Base-by-base conservation (phyloP, 2,888 invertebrate genomes). In the Neria commutata region DNA sequence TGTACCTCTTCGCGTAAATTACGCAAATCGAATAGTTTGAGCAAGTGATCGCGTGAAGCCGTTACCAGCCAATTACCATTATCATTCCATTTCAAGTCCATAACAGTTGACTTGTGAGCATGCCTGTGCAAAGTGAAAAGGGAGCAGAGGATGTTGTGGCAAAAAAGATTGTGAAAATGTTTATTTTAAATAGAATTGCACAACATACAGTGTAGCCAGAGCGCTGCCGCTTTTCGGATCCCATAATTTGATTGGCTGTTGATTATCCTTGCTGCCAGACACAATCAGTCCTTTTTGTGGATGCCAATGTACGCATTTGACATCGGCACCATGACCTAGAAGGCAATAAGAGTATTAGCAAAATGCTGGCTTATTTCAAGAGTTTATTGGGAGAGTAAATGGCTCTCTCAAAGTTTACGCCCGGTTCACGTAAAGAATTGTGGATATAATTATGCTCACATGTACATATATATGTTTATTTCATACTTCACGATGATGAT, bases 261-360 rank as follows among this genome's bases (percentile, higher is more conserved):
- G 99, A 80, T 97, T 98, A 81, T 99, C 99, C 84, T 99, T 98
- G 80, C 98, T 98, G 16, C 99, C 99, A 2, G 98, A 98, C 40
- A 96, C 95, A 70, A 99, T 90, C 50, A 99, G 87, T 60, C 94
- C 92, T 83, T 98, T 99, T 73, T 94, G 93, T 1, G 99, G 99
- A 85, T 99, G 99, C 99, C 99, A 99, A 81, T 98, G 98, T 5
- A 98, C 97, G 84, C 98, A 97, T 83, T 98, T 98, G 0, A 98
- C 98, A 84, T 98, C 98, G 24, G 98, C 95, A 71, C 98, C 98
- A 80, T 98, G 98, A 69, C 98, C 93, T 89, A 42, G 21, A 42
- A 42, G n/a, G 6, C 4, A n/a, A 50, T n/a, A n/a, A n/a, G n/a
- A n/a, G n/a, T n/a, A n/a, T n/a, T n/a, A n/a, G n/a, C n/a, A n/a